Evolutionary conservation across 2,113 vertebrate genomes (phyloP).

Genomic region (Ptyas mucosa): DNA sequence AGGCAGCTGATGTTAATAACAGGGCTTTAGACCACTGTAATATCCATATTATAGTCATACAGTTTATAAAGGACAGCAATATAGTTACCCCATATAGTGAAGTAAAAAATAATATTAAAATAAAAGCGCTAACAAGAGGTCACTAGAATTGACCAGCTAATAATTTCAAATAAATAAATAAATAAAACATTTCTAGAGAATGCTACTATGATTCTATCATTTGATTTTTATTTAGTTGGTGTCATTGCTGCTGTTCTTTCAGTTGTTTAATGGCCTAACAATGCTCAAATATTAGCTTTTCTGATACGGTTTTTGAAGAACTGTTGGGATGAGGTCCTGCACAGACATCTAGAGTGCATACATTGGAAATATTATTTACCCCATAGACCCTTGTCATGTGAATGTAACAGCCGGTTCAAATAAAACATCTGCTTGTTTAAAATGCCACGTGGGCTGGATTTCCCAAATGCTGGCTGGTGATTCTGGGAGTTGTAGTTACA

Average conservation of each 20-base stretch:
- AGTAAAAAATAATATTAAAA: not conserved
- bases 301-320: not conserved
- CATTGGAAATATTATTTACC: not conserved
- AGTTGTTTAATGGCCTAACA: not conserved
- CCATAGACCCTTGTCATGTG: not conserved
- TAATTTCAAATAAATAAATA: not conserved
- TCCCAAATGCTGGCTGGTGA: not conserved
- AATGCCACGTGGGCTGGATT: not conserved
- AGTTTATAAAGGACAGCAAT: not conserved
- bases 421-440: not conserved
- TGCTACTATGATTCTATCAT: not conserved
- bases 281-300: not conserved
- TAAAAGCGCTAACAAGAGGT: not conserved
- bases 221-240: not conserved
- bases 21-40: no score
- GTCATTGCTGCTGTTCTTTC: not conserved
- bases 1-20: no score
- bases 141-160: not conserved
- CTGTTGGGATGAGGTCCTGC: not conserved
- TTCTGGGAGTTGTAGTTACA: not conserved
- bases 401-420: not conserved
- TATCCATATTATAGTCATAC: no score
- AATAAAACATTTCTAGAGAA: not conserved
- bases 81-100: not conserved
- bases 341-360: not conserved